Percentiles rank a stretch among this genome's conserved stretches.
These are phyloP conservation scores for Phragmatobia fuliginosa DNA, from an alignment of 2,888 invertebrate genomes.

Conservation along the genomic window DNA sequence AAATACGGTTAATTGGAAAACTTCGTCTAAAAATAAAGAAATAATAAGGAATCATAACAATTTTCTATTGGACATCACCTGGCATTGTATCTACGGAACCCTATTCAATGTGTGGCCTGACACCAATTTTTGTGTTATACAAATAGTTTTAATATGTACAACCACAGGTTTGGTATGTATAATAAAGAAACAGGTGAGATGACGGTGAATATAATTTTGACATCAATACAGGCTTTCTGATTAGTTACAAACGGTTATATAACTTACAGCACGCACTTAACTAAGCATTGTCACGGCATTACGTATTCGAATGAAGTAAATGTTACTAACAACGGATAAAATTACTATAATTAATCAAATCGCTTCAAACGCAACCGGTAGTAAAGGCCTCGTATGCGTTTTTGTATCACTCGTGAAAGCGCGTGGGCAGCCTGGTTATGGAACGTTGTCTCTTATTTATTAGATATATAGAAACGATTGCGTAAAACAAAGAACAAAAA, in stretches of 20 bases:
- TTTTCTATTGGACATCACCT: too few species aligned
- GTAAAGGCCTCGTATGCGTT: constrained; percentile 33
- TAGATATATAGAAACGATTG: constrained; percentile 52
- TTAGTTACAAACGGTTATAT: constrained; percentile 30
- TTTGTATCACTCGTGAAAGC: constrained; percentile 69
- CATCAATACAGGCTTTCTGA: constrained; percentile 25
- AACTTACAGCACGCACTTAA: constrained; percentile 31
- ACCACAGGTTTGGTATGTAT: background rate
- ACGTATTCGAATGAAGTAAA: constrained; percentile 50
- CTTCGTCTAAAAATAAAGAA: too few species aligned
- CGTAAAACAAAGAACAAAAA: constrained; percentile 53
- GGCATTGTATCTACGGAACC: too few species aligned
- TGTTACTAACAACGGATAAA: constrained; percentile 57
- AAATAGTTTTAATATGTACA: background rate
- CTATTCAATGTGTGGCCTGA: too few species aligned
- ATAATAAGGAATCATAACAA: too few species aligned
- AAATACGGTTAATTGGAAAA: too few species aligned
- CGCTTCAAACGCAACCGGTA: constrained; percentile 56
- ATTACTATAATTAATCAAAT: constrained; percentile 72
- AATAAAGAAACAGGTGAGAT: background rate
- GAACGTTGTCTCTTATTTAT: constrained; percentile 44
- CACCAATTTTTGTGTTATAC: background rate
- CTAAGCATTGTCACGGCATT: constrained; percentile 34
- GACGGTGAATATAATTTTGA: background rate
- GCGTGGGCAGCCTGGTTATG: constrained; percentile 60